These are phyloP conservation scores for Drosophila murphyi DNA, from an alignment of 1,140 invertebrate species.

Conservation along the genomic window DNA sequence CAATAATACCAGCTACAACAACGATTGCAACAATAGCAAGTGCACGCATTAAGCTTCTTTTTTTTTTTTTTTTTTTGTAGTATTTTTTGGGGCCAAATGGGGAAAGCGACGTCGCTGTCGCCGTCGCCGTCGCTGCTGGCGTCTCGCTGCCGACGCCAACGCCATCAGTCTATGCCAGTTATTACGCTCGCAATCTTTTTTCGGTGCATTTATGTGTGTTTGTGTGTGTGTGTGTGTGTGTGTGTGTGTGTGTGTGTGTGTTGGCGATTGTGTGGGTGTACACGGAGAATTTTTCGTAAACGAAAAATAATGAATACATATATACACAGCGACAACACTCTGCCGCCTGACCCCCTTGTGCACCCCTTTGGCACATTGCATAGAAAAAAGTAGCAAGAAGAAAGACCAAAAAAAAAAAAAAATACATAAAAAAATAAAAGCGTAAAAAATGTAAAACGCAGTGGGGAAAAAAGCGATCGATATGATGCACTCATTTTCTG, in stretches of 20 bases:
- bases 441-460: slow-evolving; percentile 71
- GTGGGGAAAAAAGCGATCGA: slow-evolving; percentile 82
- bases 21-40: slow-evolving; percentile 53
- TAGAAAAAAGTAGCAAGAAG: slow-evolving; percentile 82
- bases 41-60: slow-evolving; percentile 77
- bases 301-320: slow-evolving; percentile 81
- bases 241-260: slow-evolving; percentile 44
- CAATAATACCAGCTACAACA: slow-evolving; percentile 22
- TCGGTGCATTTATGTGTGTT: slow-evolving; percentile 35
- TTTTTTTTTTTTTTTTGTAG: slow-evolving; percentile 42
- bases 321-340: slow-evolving; percentile 63
- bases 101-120: slow-evolving; percentile 29
- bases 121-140: slow-evolving; percentile 35
- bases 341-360: neutral
- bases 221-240: slow-evolving; percentile 49
- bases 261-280: slow-evolving; percentile 41
- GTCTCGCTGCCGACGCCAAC: slow-evolving; percentile 47
- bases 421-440: slow-evolving; percentile 28
- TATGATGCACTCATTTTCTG: slow-evolving; percentile 85
- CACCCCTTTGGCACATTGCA: slow-evolving; percentile 54
- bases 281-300: slow-evolving; percentile 79
- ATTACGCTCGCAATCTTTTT: slow-evolving; percentile 77
- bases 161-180: slow-evolving; percentile 76
- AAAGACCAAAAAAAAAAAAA: slow-evolving; percentile 75
- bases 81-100: slow-evolving; percentile 71